Evolutionary conservation across 2,888 invertebrate genomes (phyloP).

Genomic region (Chrysolina oricalcia): DNA sequence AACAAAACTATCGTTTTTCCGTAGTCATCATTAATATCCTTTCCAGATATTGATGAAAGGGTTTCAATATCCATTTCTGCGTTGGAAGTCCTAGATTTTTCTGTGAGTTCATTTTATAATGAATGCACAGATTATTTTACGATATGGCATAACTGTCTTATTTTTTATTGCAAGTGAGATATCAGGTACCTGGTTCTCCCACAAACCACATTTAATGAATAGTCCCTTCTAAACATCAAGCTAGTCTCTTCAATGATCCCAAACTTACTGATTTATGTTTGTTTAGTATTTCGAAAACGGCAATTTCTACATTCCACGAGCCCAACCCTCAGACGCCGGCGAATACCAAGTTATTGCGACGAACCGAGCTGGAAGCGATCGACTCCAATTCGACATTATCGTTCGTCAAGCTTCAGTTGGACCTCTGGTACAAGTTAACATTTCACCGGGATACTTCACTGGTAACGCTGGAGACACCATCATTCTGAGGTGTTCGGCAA

Average conservation of each 20-base stretch:
- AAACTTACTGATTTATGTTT: not conserved
- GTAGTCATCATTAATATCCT: too few relatives aligned
- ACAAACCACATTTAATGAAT: too few relatives aligned
- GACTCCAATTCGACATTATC: constrained; percentile 79
- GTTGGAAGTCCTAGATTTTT: too few relatives aligned
- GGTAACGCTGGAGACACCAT: constrained; percentile 75
- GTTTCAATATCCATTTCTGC: too few relatives aligned
- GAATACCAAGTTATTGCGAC: constrained; percentile 88
- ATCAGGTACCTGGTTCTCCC: too few relatives aligned
- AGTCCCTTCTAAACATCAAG: too few relatives aligned
- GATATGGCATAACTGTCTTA: too few relatives aligned
- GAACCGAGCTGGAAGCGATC: constrained; percentile 80
- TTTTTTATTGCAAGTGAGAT: too few relatives aligned
- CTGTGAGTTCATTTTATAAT: too few relatives aligned
- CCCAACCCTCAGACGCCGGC: constrained; percentile 82
- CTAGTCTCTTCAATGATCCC: not conserved
- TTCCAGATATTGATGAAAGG: too few relatives aligned
- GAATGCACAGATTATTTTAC: too few relatives aligned
- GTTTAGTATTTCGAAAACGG: constrained; percentile 73
- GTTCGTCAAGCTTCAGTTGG: constrained; percentile 73
- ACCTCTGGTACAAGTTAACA: constrained; percentile 70
- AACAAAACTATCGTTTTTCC: too few relatives aligned
- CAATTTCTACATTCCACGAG: constrained; percentile 81
- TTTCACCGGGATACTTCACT: constrained; percentile 76
- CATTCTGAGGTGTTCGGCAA: constrained; percentile 46